Conservation (phyloP, 1,140 invertebrate species). For the Calycopis cecrops region DNA sequence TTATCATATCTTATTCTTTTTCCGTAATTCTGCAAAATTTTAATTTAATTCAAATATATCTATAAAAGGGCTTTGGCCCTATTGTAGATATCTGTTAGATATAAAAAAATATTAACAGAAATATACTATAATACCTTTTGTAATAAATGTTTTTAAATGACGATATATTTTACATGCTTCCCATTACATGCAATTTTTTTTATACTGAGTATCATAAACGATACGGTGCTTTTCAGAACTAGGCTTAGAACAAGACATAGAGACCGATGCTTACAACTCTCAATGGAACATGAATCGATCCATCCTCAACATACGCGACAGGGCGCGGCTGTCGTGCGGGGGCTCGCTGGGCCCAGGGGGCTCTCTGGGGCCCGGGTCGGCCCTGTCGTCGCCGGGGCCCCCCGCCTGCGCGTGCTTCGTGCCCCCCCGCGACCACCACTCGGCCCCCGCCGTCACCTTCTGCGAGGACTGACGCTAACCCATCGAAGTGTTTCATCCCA, state of each 20-base stretch:
- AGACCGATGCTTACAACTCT: conserved; percentile 30
- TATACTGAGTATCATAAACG: no score
- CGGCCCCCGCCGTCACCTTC: conserved; percentile 60
- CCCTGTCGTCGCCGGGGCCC: conserved; percentile 48
- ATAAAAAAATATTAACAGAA: no score
- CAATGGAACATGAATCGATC: conserved; percentile 36
- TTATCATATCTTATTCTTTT: no score
- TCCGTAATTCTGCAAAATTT: no score
- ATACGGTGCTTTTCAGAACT: conserved; percentile 31
- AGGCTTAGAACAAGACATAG: conserved; percentile 17
- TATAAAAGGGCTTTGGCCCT: no score
- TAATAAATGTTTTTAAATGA: no score
- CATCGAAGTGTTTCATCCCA: conserved; percentile 22
- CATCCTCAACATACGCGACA: conserved; percentile 47
- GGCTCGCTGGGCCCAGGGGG: conserved; percentile 38
- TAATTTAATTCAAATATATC: no score
- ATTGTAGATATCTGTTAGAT: no score
- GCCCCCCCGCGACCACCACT: conserved; percentile 55
- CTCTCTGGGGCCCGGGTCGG: conserved; percentile 47
- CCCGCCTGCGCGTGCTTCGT: conserved; percentile 60
- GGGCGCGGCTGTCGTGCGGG: conserved; percentile 53
- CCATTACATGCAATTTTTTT: no score
- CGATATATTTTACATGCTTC: no score
- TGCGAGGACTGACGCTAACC: conserved; percentile 66
- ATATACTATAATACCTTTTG: no score